Evolutionary conservation across 1,140 invertebrate species (phyloP), one percentile per base, ranked within the genome.

Genomic region (Drosophila aff.): DNA sequence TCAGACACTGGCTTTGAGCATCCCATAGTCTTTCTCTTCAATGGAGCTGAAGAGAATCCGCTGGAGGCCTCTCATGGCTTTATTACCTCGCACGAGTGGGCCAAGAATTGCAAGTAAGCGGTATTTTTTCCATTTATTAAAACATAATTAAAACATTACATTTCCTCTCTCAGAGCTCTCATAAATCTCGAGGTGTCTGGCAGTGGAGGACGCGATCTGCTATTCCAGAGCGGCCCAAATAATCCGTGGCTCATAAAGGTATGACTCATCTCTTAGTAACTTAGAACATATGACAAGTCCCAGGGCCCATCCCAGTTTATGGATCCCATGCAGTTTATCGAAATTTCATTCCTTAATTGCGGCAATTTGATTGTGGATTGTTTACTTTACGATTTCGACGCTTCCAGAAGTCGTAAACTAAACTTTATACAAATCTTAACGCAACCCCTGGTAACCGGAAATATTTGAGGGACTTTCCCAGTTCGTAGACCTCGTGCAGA

Each of bases 151-250:
- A 7, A 28, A 36, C 5, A 18, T 15, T 2, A 1, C 1, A 28
- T 13, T 2, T 26, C 31, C 57, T 38, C 10, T 15, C 13, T 96
- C 15, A 95, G 95, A 89, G 97, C 97, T 4, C 98, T 99, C 92
- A 95, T 99, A 52, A 99, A 99, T 94, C 93, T 99, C 72, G 98
- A 99, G 94, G 97, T 98, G 33, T 98, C 97, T 93, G 98, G 98
- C 40, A 96, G 97, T 64, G 98, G 98, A 52, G 98, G 98, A 9
- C 95, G 97, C 79, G 98, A 99, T 94, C 94, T 99, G 75, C 94
- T 99, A 26, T 99, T 99, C 93, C 98, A 99, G 94, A 96, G 97
- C 74, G 98, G 98, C 21, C 98, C 98, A 38, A 95, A 96, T 83
- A 96, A 97, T 94, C 97, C 97, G 1, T 99, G 98, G 98, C 95